A percentile compares a stretch with the other conserved stretches of the same genome.
These are phyloP conservation scores for Synodontis membranacea DNA, from an alignment of 2,113 vertebrate species.

Conservation along the genomic window DNA sequence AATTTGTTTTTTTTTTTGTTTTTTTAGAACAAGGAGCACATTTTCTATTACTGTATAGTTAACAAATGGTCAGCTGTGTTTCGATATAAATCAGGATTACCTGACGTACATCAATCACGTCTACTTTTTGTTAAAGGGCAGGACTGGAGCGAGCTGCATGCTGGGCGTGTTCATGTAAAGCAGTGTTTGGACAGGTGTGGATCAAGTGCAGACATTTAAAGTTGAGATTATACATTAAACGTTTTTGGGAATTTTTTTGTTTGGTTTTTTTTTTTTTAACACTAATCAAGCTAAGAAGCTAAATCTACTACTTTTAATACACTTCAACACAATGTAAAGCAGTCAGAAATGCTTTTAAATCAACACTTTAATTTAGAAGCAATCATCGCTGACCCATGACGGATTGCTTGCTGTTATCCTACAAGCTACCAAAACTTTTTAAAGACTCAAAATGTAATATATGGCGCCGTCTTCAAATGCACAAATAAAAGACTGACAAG, in stretches of 20 bases:
- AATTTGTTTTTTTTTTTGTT: background rate
- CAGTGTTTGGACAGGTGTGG: slow-evolving; percentile 75
- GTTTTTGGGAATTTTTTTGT: too few relatives aligned
- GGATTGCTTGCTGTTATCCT: background rate
- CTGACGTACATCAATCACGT: background rate
- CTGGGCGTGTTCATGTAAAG: slow-evolving; percentile 60
- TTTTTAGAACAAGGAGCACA: background rate
- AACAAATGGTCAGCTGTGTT: background rate
- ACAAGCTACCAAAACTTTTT: background rate
- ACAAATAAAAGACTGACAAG: background rate
- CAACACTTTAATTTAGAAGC: background rate
- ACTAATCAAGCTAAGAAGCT: background rate
- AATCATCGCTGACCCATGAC: background rate
- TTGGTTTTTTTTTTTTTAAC: too few relatives aligned
- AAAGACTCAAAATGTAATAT: background rate
- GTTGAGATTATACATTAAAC: too few relatives aligned
- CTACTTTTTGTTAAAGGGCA: slow-evolving; percentile 52
- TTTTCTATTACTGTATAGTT: background rate
- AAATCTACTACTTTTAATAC: background rate
- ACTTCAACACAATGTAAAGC: background rate
- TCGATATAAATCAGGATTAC: background rate
- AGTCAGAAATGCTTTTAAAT: background rate
- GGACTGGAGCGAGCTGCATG: slow-evolving; percentile 49
- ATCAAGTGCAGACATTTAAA: slow-evolving; percentile 42
- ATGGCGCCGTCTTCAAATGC: background rate